Evolutionary conservation across 1,140 invertebrate species (phyloP).

Genomic region (Aporrectodea caliginosa): DNA sequence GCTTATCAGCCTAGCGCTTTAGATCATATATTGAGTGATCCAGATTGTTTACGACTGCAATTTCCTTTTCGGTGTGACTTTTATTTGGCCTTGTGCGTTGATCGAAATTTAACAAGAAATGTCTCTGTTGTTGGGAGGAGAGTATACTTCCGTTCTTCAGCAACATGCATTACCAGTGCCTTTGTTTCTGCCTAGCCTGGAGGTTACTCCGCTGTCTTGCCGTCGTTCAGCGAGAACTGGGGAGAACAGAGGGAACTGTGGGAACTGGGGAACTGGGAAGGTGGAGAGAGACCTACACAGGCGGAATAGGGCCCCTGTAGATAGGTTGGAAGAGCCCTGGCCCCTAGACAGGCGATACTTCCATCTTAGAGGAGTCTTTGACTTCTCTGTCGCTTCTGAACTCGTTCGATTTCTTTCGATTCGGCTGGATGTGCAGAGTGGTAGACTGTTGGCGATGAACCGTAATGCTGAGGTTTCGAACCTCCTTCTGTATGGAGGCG

Average conservation of each 20-base stretch:
- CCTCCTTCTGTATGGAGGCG: slow-evolving; percentile 47
- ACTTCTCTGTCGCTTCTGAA: not conserved
- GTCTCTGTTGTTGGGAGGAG: too few relatives aligned
- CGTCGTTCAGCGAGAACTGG: not conserved
- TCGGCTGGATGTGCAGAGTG: not conserved
- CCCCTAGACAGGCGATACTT: not conserved
- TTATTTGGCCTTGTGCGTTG: too few relatives aligned
- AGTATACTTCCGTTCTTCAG: not conserved
- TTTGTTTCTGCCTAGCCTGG: not conserved
- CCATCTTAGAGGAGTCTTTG: not conserved
- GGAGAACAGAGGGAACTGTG: not conserved
- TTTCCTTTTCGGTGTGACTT: too few relatives aligned
- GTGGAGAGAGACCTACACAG: not conserved
- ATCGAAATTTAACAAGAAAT: too few relatives aligned
- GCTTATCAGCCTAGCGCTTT: too few relatives aligned
- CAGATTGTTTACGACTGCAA: too few relatives aligned
- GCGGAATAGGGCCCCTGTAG: not conserved
- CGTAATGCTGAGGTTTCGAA: slow-evolving; percentile 15
- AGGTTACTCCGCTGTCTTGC: not conserved
- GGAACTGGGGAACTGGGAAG: not conserved
- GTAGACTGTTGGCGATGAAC: slow-evolving; percentile 11
- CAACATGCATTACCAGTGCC: not conserved
- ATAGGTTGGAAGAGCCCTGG: not conserved
- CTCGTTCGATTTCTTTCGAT: not conserved
- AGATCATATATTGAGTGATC: too few relatives aligned